Evolutionary conservation across 2,797 vertebrate species (phyloP), one percentile per base, ranked within the genome.

Genomic region (Eleutherodactylus coqui): DNA sequence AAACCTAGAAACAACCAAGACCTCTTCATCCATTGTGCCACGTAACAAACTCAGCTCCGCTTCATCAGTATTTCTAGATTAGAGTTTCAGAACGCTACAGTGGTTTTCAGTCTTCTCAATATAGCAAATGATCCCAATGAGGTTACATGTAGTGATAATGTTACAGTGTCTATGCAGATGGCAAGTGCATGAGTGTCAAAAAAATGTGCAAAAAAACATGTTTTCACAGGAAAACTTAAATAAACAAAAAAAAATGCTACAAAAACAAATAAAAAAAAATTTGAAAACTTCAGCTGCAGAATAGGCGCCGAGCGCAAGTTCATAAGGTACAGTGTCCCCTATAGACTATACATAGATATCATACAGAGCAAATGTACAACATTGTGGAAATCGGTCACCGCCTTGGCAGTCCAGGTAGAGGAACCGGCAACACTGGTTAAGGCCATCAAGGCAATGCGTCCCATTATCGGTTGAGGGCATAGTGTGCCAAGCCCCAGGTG

Each of bases 81-180:
- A 17, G 29, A 5, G 29, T 60, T 36, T 67, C 1, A 34, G 29
- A 4, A 67, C 5, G 4, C 88, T 90, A 91, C 90, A 92, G 91
- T 89, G 90, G 83, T 89, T 92, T 85, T 78, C 45, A 11, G 24
- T 32, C 34, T 3, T 8, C 47, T 49, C 47, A 8, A 8, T 6
- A 49, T 13, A 21, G n/a, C n/a, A 19, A 51, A 85, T 79, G 8
- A 49, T 76, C 41, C 67, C 86, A 83, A 91, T 89, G 93, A 94
- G 92, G 92, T 91, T 91, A 90, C 82, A 3, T 92, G 91, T 90
- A 89, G 85, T 85, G 67, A 92, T 62, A 90, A 92, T 87, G 91
- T 92, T 92, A 91, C 92, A 91, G 92, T 90, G 90, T 87, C 79
- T 77, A 91, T 62, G 91, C 90, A 91, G 92, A 91, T 90, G 88